Evolutionary conservation across 2,888 invertebrate genomes (phyloP).

Genomic region (Ariolimax columbianus): DNA sequence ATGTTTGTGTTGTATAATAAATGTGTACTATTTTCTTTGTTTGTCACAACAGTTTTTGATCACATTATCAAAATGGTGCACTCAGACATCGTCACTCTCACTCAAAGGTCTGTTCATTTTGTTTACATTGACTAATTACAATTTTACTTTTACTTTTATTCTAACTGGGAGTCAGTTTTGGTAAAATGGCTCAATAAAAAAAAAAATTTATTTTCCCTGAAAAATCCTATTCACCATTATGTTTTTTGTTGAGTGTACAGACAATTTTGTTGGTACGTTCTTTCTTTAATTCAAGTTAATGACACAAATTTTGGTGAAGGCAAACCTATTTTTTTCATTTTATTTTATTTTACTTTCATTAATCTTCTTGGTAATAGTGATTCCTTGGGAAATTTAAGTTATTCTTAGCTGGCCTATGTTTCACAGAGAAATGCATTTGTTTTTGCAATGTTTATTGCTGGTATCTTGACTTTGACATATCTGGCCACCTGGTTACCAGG

Average conservation of each 20-base stretch:
- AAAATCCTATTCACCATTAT: background rate
- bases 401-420: background rate
- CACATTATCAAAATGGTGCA: slow-evolving; percentile 55
- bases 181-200: background rate
- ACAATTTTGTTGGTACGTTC: background rate
- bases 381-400: background rate
- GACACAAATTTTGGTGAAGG: background rate
- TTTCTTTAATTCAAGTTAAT: background rate
- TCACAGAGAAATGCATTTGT: background rate
- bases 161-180: background rate
- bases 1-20: background rate
- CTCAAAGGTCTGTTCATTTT: slow-evolving; percentile 51
- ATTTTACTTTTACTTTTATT: background rate
- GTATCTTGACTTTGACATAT: background rate
- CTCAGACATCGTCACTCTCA: slow-evolving; percentile 49
- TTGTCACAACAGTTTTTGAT: slow-evolving; percentile 50
- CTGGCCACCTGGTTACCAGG: background rate
- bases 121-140: background rate
- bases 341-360: background rate
- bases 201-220: background rate
- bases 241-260: background rate
- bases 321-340: background rate
- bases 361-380: background rate
- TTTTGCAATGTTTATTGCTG: background rate
- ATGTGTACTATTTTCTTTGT: background rate